Percentiles rank a stretch among this genome's conserved stretches.
Evolutionary conservation across 1,140 invertebrate genomes (phyloP).

Genomic region (Camponotus pennsylvanicus): DNA sequence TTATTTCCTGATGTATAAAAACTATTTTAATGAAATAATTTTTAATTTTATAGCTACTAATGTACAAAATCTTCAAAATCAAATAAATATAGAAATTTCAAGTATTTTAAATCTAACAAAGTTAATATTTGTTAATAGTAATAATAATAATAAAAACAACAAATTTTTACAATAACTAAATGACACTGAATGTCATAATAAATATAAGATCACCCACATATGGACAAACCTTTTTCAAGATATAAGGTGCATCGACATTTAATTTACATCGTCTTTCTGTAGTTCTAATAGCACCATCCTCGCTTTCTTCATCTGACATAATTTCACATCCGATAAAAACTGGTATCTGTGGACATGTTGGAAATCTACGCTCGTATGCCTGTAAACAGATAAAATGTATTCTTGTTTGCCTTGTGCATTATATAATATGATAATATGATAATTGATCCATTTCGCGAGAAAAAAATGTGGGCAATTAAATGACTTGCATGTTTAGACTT

Average conservation of each 20-base stretch:
- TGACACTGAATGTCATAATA: neutral
- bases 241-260: slow-evolving; percentile 97
- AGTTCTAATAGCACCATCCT: slow-evolving; percentile 92
- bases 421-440: neutral
- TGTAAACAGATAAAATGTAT: slow-evolving; percentile 84
- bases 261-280: slow-evolving; percentile 97
- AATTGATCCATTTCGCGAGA: neutral
- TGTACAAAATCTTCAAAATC: slow-evolving; percentile 10
- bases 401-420: neutral
- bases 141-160: no score
- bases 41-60: slow-evolving; percentile 1
- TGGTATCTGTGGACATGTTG: slow-evolving; percentile 97
- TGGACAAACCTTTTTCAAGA: slow-evolving; percentile 94
- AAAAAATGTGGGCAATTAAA: neutral
- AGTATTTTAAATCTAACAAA: neutral
- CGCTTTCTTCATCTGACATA: slow-evolving; percentile 91
- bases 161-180: neutral
- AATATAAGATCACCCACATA: neutral
- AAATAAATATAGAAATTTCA: neutral
- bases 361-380: slow-evolving; percentile 98
- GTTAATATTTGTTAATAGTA: neutral
- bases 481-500: neutral
- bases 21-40: neutral
- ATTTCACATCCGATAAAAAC: slow-evolving; percentile 97
- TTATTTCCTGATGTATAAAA: neutral